Base-by-base conservation (phyloP, 2,797 vertebrate species). In the Danionella dracula region DNA sequence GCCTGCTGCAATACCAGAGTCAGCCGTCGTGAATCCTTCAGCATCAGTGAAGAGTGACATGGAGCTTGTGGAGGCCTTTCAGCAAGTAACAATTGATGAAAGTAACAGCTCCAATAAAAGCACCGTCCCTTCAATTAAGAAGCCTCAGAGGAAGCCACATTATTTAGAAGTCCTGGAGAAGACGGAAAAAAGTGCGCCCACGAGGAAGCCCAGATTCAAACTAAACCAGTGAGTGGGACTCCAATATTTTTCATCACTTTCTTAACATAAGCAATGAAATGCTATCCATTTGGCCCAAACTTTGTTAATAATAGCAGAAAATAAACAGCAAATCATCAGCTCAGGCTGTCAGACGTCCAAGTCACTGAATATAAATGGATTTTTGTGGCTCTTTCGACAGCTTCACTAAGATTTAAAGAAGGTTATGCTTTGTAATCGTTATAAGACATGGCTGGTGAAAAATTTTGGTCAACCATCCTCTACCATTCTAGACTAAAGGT, bases 221-320 rank as follows among this genome's bases (percentile, higher is more conserved):
- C 82, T 88, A 62, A 95, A 95, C 46, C 77, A 73, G 96, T 99
- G 81, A 94, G 94, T 92, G 58, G 29, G 32, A 40, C 4, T 21
- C 5, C 27, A 41, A 9, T 41, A 21, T 12, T 20, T 11, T 27
- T 55, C n/a, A n/a, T n/a, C n/a, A n/a, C n/a, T n/a, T n/a, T n/a
- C n/a, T n/a, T n/a, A n/a, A n/a, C n/a, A n/a, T n/a, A n/a, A n/a
- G n/a, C n/a, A n/a, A n/a, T n/a, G n/a, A n/a, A n/a, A n/a, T n/a
- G n/a, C n/a, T n/a, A n/a, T n/a, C n/a, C 23, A 27, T 27, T 27
- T 27, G 23, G 23, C 23, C 23, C 23, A 27, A 27, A 27, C n/a
- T n/a, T n/a, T n/a, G n/a, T n/a, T n/a, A n/a, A n/a, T n/a, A n/a
- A n/a, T n/a, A n/a, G n/a, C n/a, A n/a, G n/a, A n/a, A n/a, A n/a